Evolutionary conservation across 2,113 vertebrate species (phyloP).

Genomic region (Maccullochella peelii): DNA sequence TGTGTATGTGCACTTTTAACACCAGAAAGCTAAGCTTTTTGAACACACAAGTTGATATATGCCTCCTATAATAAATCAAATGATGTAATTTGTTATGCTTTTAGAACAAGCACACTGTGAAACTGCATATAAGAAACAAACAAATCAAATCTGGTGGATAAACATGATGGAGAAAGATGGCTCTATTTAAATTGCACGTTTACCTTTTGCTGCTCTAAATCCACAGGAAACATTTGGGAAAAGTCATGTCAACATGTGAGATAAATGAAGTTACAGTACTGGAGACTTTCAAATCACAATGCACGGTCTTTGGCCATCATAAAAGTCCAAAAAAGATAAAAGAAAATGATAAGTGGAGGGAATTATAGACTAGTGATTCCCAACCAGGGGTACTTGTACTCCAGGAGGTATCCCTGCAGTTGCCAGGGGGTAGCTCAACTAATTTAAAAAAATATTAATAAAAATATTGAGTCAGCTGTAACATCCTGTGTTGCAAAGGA

Average conservation of each 20-base stretch:
- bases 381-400: neutral
- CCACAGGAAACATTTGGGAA: neutral
- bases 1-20: neutral
- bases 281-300: neutral
- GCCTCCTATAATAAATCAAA: slow-evolving; percentile 17
- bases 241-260: neutral
- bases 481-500: too few species aligned
- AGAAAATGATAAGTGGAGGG: neutral
- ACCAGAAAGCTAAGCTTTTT: neutral
- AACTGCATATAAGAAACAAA: slow-evolving; percentile 12
- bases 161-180: neutral
- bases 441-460: too few species aligned
- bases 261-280: neutral
- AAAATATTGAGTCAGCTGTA: too few species aligned
- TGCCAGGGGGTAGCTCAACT: too few species aligned
- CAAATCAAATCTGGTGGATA: slow-evolving; percentile 12
- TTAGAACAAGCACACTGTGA: neutral
- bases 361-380: neutral
- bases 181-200: neutral
- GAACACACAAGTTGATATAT: neutral
- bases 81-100: neutral
- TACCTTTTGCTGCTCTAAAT: neutral
- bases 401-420: too few species aligned
- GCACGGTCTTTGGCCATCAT: neutral
- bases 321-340: neutral